Evolutionary conservation across 1,140 invertebrate genomes (phyloP).

Genomic region (Papilio helenus): DNA sequence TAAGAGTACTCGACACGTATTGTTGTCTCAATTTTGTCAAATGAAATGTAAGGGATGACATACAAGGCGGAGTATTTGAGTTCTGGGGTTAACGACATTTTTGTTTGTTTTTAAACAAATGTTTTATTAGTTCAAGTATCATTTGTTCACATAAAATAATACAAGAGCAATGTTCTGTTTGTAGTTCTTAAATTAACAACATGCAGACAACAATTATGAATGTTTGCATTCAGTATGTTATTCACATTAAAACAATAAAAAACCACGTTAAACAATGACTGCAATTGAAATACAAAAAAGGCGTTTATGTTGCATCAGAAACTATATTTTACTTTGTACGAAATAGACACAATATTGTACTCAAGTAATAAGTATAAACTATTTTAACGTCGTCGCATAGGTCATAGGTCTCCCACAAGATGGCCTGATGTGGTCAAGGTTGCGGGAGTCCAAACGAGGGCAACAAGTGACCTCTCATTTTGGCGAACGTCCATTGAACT

Average conservation of each 20-base stretch:
- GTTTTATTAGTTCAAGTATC: neutral
- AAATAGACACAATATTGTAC: too few relatives aligned
- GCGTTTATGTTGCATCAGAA: too few relatives aligned
- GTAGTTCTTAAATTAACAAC: neutral
- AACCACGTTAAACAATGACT: too few relatives aligned
- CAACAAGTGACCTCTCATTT: conserved; percentile 11
- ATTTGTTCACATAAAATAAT: neutral
- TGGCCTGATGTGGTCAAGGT: neutral
- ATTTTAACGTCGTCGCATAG: neutral
- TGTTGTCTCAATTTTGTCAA: neutral
- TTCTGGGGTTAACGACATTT: neutral
- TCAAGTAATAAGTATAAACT: neutral
- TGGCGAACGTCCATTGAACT: conserved; percentile 6
- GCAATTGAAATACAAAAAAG: too few relatives aligned
- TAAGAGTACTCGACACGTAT: neutral
- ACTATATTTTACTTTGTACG: too few relatives aligned
- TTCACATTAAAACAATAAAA: too few relatives aligned
- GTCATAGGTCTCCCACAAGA: neutral
- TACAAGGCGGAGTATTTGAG: too few relatives aligned
- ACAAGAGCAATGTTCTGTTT: neutral
- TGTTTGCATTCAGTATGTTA: neutral
- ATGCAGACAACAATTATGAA: neutral
- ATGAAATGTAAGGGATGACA: too few relatives aligned
- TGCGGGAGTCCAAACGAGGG: neutral
- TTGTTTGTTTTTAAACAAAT: conserved; percentile 6